Conservation (phyloP, 2,113 vertebrate genomes). For the Pelecanus crispus region DNA sequence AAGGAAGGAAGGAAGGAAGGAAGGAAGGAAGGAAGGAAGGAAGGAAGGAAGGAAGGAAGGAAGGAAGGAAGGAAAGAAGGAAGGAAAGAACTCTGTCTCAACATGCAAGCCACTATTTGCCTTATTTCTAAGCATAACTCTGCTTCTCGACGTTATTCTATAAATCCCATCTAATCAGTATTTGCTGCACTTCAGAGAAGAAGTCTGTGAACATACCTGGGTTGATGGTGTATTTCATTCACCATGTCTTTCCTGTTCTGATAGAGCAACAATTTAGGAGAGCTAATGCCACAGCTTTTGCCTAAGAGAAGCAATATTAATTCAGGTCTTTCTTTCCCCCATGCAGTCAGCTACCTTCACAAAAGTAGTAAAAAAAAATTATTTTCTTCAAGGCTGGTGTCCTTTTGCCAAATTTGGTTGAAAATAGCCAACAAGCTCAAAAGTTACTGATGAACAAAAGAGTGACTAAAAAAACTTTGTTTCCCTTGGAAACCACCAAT, state of each 20-base stretch:
- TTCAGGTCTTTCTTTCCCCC: not conserved
- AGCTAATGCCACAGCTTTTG: not conserved
- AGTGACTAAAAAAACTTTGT: not conserved
- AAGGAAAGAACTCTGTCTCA: not conserved
- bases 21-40: not conserved
- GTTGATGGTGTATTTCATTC: not conserved
- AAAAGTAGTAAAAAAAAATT: not conserved
- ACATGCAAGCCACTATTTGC: not conserved
- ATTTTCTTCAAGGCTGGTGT: not conserved
- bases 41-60: not conserved
- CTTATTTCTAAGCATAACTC: not conserved
- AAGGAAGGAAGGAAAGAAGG: not conserved
- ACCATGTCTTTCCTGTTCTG: not conserved
- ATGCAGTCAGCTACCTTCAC: not conserved
- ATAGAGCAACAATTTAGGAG: not conserved
- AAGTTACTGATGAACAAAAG: not conserved
- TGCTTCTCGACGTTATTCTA: not conserved
- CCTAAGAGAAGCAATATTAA: not conserved
- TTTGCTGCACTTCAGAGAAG: not conserved
- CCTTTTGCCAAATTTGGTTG: not conserved
- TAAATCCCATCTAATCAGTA: not conserved
- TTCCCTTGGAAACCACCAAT: not conserved
- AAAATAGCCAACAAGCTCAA: not conserved
- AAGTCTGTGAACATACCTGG: not conserved
- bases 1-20: not conserved